Conservation (phyloP, 2,113 vertebrate species). For the Caracal caracal region DNA sequence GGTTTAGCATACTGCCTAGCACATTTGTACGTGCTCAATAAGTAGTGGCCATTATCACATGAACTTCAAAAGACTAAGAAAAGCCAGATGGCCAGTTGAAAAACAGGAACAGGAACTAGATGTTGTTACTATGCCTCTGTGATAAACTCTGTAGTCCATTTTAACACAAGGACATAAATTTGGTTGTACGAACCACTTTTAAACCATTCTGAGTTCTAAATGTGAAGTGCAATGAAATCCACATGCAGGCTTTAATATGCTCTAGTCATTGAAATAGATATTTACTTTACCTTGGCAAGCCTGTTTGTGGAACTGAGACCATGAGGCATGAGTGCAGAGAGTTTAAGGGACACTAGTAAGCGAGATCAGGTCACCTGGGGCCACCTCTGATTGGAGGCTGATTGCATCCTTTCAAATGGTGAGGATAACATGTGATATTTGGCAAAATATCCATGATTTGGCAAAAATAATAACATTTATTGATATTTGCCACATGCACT, state of each 20-base stretch:
- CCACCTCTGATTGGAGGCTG: background rate
- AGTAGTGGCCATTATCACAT: background rate
- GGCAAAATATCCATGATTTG: background rate
- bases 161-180: background rate
- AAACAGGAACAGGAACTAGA: background rate
- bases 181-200: background rate
- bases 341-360: background rate
- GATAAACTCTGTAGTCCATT: background rate
- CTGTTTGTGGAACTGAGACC: background rate
- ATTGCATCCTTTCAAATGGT: background rate
- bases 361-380: background rate
- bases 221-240: background rate
- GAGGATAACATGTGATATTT: background rate
- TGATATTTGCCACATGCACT: conserved; percentile 27
- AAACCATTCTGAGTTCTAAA: conserved; percentile 10
- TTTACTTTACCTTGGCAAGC: background rate
- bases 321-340: accelerated
- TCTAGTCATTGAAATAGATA: background rate
- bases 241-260: background rate
- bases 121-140: background rate
- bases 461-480: conserved; percentile 24
- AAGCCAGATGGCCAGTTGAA: background rate
- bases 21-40: background rate
- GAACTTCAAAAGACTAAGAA: conserved; percentile 34
- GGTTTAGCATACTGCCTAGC: background rate